A percentile compares a stretch with the other conserved stretches of the same genome.
Evolutionary conservation across 2,113 vertebrate genomes (phyloP).

Genomic region (Enhydra lutris): DNA sequence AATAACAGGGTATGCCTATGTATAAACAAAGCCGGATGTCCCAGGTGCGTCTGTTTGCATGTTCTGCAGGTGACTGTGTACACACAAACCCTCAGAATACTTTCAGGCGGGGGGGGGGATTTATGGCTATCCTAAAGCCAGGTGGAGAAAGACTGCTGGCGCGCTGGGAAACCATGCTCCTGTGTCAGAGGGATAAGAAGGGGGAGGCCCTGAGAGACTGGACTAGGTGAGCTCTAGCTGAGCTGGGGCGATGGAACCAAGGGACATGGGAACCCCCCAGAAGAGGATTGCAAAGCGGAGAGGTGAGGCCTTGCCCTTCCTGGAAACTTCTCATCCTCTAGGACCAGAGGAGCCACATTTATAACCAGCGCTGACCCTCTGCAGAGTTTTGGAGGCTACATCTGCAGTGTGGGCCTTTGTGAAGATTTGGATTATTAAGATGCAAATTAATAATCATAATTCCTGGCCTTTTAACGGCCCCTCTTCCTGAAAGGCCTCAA

Average conservation of each 20-base stretch:
- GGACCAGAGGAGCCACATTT: neutral
- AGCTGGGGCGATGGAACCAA: rapidly evolving
- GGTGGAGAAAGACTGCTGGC: neutral
- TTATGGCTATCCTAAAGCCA: neutral
- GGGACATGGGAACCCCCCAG: rapidly evolving
- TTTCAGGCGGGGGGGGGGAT: neutral
- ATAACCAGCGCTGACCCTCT: neutral
- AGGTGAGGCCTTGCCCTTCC: neutral
- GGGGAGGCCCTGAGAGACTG: neutral
- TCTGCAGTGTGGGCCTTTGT: conserved; percentile 4
- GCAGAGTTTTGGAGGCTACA: neutral
- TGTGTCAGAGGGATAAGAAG: too few relatives aligned
- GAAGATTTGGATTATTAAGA: conserved; percentile 54
- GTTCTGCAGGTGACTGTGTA: rapidly evolving
- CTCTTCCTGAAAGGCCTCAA: conserved; percentile 27
- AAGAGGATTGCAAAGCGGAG: neutral
- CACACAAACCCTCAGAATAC: rapidly evolving
- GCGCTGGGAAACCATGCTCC: neutral
- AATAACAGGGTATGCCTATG: rapidly evolving
- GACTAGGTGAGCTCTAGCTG: neutral
- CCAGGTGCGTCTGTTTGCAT: rapidly evolving
- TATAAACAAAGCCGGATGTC: too few relatives aligned
- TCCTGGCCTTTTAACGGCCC: neutral
- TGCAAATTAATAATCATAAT: conserved; percentile 63
- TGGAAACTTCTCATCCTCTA: neutral